Percentiles rank a stretch among this genome's conserved stretches.
These are phyloP conservation scores for Cacajao melanocephalus DNA, from an alignment of 2,797 vertebrate genomes.

Conservation along the genomic window DNA sequence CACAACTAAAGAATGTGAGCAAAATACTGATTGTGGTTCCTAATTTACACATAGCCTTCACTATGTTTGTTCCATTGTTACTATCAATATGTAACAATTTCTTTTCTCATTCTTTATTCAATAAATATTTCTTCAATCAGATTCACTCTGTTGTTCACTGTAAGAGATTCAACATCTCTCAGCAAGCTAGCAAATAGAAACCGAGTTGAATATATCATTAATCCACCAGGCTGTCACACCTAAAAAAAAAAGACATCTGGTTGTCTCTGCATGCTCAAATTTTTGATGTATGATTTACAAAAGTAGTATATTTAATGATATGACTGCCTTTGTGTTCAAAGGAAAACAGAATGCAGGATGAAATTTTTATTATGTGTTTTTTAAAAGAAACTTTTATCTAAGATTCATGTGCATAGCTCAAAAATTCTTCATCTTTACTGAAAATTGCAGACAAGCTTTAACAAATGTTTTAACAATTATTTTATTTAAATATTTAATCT, in stretches of 20 bases:
- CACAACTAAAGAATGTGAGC: neutral
- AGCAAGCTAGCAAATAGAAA: constrained; percentile 17
- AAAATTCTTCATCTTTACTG: constrained; percentile 51
- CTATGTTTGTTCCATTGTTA: neutral
- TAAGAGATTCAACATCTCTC: neutral
- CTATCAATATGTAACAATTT: neutral
- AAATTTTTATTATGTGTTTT: constrained; percentile 21
- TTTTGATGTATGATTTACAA: constrained; percentile 47
- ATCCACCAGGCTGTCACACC: neutral
- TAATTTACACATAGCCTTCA: neutral
- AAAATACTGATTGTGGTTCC: neutral
- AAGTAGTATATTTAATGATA: constrained; percentile 20
- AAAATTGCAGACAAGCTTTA: constrained; percentile 24
- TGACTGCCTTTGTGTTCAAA: constrained; percentile 42
- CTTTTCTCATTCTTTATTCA: constrained; percentile 23
- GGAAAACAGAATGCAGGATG: constrained; percentile 27
- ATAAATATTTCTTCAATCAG: constrained; percentile 19
- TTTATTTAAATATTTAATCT: constrained; percentile 26
- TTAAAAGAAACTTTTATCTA: constrained; percentile 51
- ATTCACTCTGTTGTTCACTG: neutral
- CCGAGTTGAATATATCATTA: constrained; percentile 49
- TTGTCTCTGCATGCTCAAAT: constrained; percentile 15
- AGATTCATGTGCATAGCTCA: constrained; percentile 14
- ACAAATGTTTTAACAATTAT: constrained; percentile 14
- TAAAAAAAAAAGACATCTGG: constrained; percentile 42